Percentiles rank a stretch among this genome's conserved stretches.
Evolutionary conservation across 2,113 vertebrate species (phyloP).

Genomic region (Taurulus bubalis): DNA sequence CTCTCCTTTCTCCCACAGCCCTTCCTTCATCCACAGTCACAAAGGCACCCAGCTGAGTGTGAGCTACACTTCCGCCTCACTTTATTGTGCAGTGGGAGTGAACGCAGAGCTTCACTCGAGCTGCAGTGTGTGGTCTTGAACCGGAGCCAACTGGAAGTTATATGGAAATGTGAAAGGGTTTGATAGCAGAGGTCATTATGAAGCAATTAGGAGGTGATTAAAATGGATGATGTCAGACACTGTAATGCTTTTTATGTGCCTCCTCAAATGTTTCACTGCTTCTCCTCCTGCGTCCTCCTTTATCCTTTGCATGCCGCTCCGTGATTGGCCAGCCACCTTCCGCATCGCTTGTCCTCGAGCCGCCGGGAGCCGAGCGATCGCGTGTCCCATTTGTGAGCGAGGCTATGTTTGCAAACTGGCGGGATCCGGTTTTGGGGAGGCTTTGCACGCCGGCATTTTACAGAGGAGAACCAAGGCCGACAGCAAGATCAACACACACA

Average conservation of each 20-base stretch:
- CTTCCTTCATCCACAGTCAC: conserved; percentile 20
- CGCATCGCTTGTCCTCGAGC: conserved; percentile 48
- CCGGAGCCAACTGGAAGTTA: background rate
- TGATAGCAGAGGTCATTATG: background rate
- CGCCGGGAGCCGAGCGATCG: conserved; percentile 27
- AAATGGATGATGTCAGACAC: background rate
- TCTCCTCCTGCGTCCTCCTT: background rate
- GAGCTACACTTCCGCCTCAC: conserved; percentile 42
- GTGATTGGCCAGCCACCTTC: conserved; percentile 27
- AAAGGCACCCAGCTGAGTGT: conserved; percentile 45
- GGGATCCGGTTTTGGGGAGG: conserved; percentile 68
- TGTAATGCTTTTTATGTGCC: background rate
- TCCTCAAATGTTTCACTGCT: background rate
- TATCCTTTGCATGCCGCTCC: background rate
- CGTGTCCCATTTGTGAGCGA: conserved; percentile 2
- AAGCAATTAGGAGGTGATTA: background rate
- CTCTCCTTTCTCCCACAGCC: background rate
- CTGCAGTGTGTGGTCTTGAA: conserved; percentile 31
- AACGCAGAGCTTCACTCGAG: conserved; percentile 17
- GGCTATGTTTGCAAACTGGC: conserved; percentile 49
- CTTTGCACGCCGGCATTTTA: conserved; percentile 47
- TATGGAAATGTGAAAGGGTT: background rate
- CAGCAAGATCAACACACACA: conserved; percentile 20
- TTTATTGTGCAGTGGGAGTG: conserved; percentile 33
- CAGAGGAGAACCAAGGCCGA: conserved; percentile 22